Percentiles rank a stretch among this genome's conserved stretches.
Conservation (phyloP, 1,140 invertebrate species). For the Hormaphis cornu region DNA sequence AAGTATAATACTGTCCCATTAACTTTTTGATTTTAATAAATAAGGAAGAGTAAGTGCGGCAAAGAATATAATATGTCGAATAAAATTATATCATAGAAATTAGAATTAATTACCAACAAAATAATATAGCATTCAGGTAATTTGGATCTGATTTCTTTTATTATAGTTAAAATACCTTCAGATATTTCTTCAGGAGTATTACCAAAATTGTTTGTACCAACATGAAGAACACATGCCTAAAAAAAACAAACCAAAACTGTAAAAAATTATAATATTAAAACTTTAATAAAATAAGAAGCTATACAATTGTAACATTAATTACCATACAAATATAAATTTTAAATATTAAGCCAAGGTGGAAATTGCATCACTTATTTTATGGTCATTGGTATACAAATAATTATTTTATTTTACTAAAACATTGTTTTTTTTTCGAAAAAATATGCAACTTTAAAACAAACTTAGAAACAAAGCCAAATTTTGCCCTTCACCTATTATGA, state of each 20-base stretch:
- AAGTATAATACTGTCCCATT: neutral
- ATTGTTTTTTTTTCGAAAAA: no score
- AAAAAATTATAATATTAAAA: neutral
- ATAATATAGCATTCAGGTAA: conserved; percentile 69
- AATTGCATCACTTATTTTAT: no score
- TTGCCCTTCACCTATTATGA: no score
- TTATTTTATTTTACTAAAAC: no score
- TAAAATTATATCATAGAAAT: conserved; percentile 1
- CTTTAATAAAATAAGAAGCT: no score
- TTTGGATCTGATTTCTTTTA: conserved; percentile 60
- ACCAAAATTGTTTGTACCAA: conserved; percentile 77
- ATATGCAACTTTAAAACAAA: no score
- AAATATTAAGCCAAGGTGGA: no score
- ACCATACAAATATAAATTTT: neutral
- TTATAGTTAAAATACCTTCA: conserved; percentile 69
- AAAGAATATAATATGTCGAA: no score
- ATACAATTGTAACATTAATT: neutral
- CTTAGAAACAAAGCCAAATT: no score
- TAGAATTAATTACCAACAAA: conserved; percentile 55
- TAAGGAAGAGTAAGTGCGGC: neutral
- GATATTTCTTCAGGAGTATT: conserved; percentile 66
- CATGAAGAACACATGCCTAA: conserved; percentile 72
- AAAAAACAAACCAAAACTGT: conserved; percentile 38
- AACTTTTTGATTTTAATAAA: neutral
- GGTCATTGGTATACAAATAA: no score